Evolutionary conservation across 2,888 invertebrate species (phyloP).

Genomic region (Villa cingulata): DNA sequence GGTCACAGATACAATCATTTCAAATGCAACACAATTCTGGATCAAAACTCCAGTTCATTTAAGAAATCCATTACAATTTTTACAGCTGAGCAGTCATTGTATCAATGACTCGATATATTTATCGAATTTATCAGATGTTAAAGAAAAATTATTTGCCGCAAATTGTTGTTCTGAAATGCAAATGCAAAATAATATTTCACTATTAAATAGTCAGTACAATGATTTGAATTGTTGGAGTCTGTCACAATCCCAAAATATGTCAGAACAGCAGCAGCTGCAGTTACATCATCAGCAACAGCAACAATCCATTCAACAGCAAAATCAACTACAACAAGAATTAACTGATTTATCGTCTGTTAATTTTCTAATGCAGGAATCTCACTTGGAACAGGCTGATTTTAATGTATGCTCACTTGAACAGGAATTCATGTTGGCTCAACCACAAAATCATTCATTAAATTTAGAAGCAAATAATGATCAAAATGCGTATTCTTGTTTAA

Average conservation of each 20-base stretch:
- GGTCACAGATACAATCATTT: constrained; percentile 18
- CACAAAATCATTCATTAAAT: not conserved
- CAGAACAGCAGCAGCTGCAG: not conserved
- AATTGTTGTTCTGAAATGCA: not conserved
- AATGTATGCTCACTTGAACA: not conserved
- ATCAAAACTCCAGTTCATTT: constrained; percentile 22
- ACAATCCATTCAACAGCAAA: not conserved
- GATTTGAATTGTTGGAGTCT: not conserved
- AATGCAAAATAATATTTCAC: not conserved
- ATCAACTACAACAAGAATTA: not conserved
- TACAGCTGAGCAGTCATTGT: constrained; percentile 21
- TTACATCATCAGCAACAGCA: not conserved
- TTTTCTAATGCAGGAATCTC: not conserved
- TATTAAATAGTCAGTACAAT: not conserved
- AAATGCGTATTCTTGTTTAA: not conserved
- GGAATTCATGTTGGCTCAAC: not conserved
- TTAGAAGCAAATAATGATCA: not conserved
- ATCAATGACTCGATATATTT: constrained; percentile 20
- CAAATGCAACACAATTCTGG: constrained; percentile 21
- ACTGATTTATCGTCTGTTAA: not conserved
- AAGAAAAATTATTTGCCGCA: constrained; percentile 4
- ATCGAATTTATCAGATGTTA: constrained; percentile 13
- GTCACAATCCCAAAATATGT: not conserved
- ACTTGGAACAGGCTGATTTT: not conserved
- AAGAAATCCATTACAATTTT: constrained; percentile 20